Evolutionary conservation across 2,113 vertebrate species (phyloP).

Genomic region (Melanostigma gelatinosum): DNA sequence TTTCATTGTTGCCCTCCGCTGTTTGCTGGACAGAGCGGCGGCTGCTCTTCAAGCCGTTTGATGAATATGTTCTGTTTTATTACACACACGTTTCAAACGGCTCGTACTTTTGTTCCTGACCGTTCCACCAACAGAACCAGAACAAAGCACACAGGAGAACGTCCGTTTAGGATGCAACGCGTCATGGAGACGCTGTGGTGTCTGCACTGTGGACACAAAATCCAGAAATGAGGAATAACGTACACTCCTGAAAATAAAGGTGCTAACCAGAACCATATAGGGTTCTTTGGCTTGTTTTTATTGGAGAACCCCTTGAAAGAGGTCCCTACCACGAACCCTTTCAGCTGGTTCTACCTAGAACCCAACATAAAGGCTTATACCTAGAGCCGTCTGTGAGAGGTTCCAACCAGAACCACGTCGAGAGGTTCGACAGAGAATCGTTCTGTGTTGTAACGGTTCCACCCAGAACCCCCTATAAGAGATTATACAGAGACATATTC

Average conservation of each 20-base stretch:
- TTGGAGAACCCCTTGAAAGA: background rate
- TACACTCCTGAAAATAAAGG: background rate
- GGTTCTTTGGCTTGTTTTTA: background rate
- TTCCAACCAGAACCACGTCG: background rate
- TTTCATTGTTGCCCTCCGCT: conserved; percentile 24
- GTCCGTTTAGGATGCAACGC: conserved; percentile 4
- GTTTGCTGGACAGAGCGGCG: conserved; percentile 74
- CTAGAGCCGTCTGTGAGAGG: background rate
- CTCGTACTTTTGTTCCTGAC: background rate
- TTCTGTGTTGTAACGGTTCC: no score
- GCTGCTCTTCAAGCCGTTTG: background rate
- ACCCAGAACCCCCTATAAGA: no score
- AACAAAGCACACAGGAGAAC: conserved; percentile 44
- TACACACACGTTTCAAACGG: background rate
- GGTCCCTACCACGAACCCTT: background rate
- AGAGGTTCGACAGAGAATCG: no score
- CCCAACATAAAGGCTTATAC: background rate
- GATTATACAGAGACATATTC: no score
- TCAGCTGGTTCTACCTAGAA: background rate
- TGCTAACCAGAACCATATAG: background rate
- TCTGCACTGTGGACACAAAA: background rate
- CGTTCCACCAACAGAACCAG: background rate
- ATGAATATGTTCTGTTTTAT: background rate
- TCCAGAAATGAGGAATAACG: background rate
- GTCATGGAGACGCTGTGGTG: conserved; percentile 1